These are phyloP conservation scores for Tichodroma muraria DNA, from an alignment of 2,113 vertebrate genomes.

Conservation along the genomic window DNA sequence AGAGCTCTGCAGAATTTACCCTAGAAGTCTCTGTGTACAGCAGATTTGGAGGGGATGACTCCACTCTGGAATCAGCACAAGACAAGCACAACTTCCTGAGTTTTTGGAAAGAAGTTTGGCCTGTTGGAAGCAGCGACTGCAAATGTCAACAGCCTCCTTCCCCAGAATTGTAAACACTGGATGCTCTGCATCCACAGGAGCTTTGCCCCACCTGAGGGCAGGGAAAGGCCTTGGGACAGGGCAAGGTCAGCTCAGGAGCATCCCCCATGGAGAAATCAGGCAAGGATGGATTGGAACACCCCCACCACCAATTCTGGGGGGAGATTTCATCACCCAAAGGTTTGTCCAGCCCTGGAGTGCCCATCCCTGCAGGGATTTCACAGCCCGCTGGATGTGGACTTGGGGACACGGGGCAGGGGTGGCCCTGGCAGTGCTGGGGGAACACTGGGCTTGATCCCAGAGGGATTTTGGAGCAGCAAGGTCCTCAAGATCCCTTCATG, in stretches of 20 bases:
- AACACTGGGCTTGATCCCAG: neutral
- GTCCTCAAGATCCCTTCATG: neutral
- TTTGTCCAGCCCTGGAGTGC: neutral
- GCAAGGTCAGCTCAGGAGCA: neutral
- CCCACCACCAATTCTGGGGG: fast-evolving
- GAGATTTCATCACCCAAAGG: neutral
- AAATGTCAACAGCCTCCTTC: neutral
- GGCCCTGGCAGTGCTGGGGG: neutral
- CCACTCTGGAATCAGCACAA: neutral
- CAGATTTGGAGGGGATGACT: neutral
- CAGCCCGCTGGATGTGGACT: neutral
- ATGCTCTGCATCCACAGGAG: neutral
- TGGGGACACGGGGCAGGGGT: neutral
- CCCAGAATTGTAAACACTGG: neutral
- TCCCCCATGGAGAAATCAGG: neutral
- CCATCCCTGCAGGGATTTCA: neutral
- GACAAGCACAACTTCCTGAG: neutral
- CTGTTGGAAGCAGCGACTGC: neutral
- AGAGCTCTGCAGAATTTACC: neutral
- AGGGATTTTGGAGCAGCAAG: neutral
- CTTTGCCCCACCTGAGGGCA: neutral
- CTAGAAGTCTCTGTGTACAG: neutral
- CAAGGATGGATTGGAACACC: fast-evolving
- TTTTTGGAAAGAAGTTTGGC: neutral
- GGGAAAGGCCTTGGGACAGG: neutral